phyloP scores from a whole-genome alignment of 2,888 invertebrate species.

The Auanema freiburgensis region DNA sequence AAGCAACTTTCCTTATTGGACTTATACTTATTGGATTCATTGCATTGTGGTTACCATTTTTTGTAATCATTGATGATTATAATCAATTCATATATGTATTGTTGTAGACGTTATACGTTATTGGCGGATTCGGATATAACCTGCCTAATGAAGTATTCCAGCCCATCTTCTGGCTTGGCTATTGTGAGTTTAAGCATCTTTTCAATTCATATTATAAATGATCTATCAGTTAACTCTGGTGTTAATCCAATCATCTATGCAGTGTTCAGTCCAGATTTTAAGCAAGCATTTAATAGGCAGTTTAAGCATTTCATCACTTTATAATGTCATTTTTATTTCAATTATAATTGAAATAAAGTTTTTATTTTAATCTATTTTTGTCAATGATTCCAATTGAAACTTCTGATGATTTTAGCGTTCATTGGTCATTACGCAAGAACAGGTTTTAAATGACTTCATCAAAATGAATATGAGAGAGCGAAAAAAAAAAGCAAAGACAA shows the following conservation, averaged over 20 bases:
- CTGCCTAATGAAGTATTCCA: slow-evolving; percentile 60
- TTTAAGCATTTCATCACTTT: slow-evolving; percentile 18
- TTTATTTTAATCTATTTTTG: no score
- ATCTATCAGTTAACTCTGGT: slow-evolving; percentile 56
- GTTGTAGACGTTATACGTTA: slow-evolving; percentile 67
- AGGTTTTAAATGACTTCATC: no score
- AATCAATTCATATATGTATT: background rate
- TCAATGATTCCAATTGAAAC: no score
- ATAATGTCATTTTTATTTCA: no score
- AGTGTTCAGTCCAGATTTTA: slow-evolving; percentile 63
- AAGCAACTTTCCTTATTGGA: slow-evolving; percentile 92
- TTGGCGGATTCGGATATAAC: slow-evolving; percentile 65
- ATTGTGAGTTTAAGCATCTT: slow-evolving; percentile 78
- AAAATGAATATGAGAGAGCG: no score
- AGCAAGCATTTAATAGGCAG: slow-evolving; percentile 61
- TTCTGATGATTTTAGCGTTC: no score
- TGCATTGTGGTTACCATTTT: slow-evolving; percentile 96
- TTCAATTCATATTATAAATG: slow-evolving; percentile 67
- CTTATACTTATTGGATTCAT: slow-evolving; percentile 98
- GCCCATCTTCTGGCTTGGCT: slow-evolving; percentile 81
- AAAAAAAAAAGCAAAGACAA: no score
- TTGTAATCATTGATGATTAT: slow-evolving; percentile 67
- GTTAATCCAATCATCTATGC: slow-evolving; percentile 63
- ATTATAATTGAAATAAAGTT: no score
- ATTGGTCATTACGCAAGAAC: no score